These are phyloP conservation scores for Ceraclea dissimilis DNA, from an alignment of 2,888 invertebrate genomes.

Conservation along the genomic window DNA sequence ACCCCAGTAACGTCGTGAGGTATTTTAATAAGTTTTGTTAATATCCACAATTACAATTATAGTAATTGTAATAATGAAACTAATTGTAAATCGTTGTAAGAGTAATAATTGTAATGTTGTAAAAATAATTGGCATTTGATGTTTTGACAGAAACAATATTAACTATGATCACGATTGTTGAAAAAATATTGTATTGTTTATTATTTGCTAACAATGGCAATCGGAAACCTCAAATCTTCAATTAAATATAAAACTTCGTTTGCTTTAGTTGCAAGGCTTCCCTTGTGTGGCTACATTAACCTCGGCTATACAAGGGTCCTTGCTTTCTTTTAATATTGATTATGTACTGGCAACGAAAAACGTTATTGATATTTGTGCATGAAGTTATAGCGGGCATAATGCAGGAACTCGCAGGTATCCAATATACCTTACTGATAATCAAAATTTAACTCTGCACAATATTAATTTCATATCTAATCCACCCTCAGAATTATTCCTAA, in stretches of 20 bases:
- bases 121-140: conserved; percentile 18
- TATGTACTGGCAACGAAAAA: no score
- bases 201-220: no score
- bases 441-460: not conserved
- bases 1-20: conserved; percentile 13
- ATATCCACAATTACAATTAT: conserved; percentile 9
- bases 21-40: conserved; percentile 22
- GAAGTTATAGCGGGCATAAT: no score
- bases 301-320: no score
- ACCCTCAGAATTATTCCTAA: not conserved
- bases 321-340: no score
- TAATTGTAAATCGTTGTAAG: conserved; percentile 2
- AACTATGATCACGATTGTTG: no score
- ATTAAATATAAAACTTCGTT: no score
- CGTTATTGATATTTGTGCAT: no score
- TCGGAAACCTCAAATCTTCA: no score
- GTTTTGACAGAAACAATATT: not conserved
- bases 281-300: no score
- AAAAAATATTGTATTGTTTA: no score
- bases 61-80: conserved; percentile 11
- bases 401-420: not conserved
- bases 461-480: not conserved
- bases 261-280: no score
- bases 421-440: not conserved
- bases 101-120: conserved; percentile 8